phyloP scores from a whole-genome alignment of 1,140 invertebrate genomes.

The Mycetomoellerius zeteki region DNA sequence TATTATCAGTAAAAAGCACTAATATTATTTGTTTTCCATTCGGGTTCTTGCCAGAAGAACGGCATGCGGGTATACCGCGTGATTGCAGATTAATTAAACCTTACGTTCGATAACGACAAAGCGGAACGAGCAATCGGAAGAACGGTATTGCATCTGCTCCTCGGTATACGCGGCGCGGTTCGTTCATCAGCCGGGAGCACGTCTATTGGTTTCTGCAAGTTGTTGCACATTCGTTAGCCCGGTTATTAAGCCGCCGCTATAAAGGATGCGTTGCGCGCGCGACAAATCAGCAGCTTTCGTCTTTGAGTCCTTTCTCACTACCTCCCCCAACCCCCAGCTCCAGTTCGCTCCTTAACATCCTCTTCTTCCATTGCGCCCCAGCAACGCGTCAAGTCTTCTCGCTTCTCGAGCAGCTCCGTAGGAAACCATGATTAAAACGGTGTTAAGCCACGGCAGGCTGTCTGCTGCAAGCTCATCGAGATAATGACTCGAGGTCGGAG shows the following conservation, averaged over 20 bases:
- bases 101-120: constrained; percentile 32
- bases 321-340: too few relatives aligned
- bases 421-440: constrained; percentile 74
- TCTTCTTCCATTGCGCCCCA: constrained; percentile 12
- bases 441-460: constrained; percentile 62
- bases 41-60: background rate
- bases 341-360: background rate
- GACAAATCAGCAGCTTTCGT: constrained; percentile 42
- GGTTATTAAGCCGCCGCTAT: constrained; percentile 71
- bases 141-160: constrained; percentile 43
- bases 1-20: constrained; percentile 11
- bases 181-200: constrained; percentile 47
- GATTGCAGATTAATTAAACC: constrained; percentile 56
- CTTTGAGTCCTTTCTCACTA: background rate
- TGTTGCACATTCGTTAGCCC: constrained; percentile 72
- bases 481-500: constrained; percentile 63
- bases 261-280: constrained; percentile 60
- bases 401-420: constrained; percentile 60
- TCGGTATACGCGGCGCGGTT: constrained; percentile 7
- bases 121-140: constrained; percentile 29
- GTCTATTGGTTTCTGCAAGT: constrained; percentile 62
- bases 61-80: background rate
- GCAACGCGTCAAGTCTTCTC: constrained; percentile 40
- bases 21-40: constrained; percentile 11
- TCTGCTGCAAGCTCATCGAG: constrained; percentile 43